phyloP scores from a whole-genome alignment of 2,797 vertebrate genomes.

The Chiroxiphia lanceolata region DNA sequence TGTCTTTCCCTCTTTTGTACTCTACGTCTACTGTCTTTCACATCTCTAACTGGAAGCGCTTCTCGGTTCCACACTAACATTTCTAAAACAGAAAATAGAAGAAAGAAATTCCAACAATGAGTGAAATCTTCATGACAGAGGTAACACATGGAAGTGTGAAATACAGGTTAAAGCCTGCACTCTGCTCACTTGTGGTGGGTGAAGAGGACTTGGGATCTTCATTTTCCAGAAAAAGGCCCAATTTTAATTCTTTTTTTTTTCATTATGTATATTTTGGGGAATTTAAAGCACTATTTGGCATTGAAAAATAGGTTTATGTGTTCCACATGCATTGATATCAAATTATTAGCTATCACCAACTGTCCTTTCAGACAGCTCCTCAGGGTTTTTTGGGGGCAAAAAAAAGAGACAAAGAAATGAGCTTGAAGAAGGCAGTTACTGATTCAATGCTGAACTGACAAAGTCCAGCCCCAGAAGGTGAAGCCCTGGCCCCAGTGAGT shows the following conservation, averaged over 20 bases:
- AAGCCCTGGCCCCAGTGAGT: not conserved
- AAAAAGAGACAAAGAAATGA: not conserved
- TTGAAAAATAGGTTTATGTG: not conserved
- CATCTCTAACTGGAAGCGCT: not conserved
- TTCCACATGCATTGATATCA: not conserved
- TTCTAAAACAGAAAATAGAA: not conserved
- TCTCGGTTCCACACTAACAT: not conserved
- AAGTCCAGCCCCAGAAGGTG: not conserved
- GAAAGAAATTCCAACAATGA: not conserved
- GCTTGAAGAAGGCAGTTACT: not conserved
- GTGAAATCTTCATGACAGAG: not conserved
- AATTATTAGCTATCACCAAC: not conserved
- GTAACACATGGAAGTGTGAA: not conserved
- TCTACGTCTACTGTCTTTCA: not conserved
- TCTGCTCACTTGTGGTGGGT: rapidly evolving
- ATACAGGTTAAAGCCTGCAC: not conserved
- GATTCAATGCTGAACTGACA: not conserved
- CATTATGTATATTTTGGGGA: not conserved
- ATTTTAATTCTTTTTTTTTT: not conserved
- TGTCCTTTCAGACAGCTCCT: not conserved
- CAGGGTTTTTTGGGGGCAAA: not conserved
- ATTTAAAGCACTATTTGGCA: not conserved
- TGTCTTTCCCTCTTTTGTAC: not conserved
- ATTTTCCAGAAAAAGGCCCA: not conserved
- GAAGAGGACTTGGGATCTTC: not conserved